Conservation (phyloP, 2,797 vertebrate genomes). For the Anabacerthia variegaticeps region DNA sequence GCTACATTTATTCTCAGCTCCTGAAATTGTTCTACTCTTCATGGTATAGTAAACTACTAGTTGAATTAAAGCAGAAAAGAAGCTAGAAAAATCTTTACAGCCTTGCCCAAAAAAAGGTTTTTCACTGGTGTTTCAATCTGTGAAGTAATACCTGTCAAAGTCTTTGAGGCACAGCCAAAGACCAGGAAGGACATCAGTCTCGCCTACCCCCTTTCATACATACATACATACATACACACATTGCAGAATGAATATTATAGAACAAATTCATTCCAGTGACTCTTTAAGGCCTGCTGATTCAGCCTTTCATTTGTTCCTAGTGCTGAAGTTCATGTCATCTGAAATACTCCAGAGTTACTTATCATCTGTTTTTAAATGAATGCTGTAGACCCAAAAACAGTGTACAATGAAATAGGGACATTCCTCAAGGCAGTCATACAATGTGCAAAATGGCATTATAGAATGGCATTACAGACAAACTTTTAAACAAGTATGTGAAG, state of each 20-base stretch:
- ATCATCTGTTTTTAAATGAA: background rate
- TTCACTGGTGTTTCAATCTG: background rate
- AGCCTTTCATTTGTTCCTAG: background rate
- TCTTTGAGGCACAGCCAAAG: background rate
- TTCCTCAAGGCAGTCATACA: background rate
- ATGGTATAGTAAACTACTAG: background rate
- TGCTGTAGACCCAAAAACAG: background rate
- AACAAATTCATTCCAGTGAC: background rate
- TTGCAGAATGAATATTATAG: background rate
- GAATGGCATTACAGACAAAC: background rate
- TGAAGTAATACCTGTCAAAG: background rate
- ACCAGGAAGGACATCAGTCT: background rate
- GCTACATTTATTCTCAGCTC: background rate
- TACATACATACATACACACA: background rate
- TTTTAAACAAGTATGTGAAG: background rate
- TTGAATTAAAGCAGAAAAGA: background rate
- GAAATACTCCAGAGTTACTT: background rate
- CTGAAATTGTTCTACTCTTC: background rate
- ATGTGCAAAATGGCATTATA: background rate
- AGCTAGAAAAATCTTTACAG: background rate
- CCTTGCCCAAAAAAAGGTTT: background rate
- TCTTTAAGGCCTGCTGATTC: background rate
- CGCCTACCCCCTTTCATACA: background rate
- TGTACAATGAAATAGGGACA: background rate
- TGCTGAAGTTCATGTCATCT: background rate